Evolutionary conservation across 2,888 invertebrate species (phyloP), one percentile per base, ranked within the genome.

Genomic region (Notodonta dromedarius): DNA sequence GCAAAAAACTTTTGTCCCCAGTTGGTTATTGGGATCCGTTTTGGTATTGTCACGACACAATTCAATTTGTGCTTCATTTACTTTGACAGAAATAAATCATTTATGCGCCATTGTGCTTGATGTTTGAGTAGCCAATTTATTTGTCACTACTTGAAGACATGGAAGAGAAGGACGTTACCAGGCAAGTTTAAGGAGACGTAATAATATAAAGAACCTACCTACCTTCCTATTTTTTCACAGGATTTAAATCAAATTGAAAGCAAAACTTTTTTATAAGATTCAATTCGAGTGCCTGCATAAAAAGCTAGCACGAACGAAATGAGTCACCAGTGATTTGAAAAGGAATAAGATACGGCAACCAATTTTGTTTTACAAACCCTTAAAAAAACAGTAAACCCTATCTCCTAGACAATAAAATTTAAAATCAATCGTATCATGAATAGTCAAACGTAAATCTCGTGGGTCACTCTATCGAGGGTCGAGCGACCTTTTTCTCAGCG

Each of bases 291-390:
- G 78, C 69, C 80, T 80, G 81, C 77, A 84, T 85, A 84, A 85
- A 87, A 84, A 85, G 78, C 78, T 76, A 80, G 80, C 74, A 77
- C 78, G 77, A 80, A 83, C 72, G 75, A 78, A 89, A 89, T 88
- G 88, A 89, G 88, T 89, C 89, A 89, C 88, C 83, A 84, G 82
- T 83, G 83, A 87, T 87, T 89, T 87, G 79, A 87, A 87, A 87
- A 83, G 79, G 84, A 87, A 88, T 86, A 85, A 85, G 80, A 80
- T 79, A 77, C 73, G 70, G 69, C 63, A 64, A 66, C 78, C 68
- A 79, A 65, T 69, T 76, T 76, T 69, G 66, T 56, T 67, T 68
- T 77, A 62, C 61, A 59, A 55, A 16, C 32, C 51, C 40, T 58
- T 35, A 58, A 60, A 60, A 55, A 63, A 46, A 57, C 32, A 62